Percentiles rank a stretch among this genome's conserved stretches.
These are phyloP conservation scores for Propithecus deckenii DNA, from an alignment of 2,797 vertebrate species.

Conservation along the genomic window DNA sequence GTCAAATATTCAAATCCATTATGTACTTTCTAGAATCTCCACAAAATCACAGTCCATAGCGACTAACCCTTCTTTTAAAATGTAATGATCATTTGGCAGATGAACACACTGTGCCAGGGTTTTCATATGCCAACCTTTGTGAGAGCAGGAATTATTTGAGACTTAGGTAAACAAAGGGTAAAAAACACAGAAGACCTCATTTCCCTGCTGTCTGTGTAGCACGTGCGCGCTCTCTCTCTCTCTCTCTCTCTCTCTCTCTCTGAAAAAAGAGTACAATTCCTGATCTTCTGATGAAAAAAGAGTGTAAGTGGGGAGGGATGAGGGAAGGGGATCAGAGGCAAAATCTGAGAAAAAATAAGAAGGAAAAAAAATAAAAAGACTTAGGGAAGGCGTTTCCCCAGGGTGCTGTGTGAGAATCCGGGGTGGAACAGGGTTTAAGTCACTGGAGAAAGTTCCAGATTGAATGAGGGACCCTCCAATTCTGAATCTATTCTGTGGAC, in stretches of 20 bases:
- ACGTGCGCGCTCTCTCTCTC: too few relatives aligned
- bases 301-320: neutral
- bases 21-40: neutral
- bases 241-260: neutral
- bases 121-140: neutral
- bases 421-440: neutral
- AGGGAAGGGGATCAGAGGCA: neutral
- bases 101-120: neutral
- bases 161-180: neutral
- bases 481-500: neutral
- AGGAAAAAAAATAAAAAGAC: neutral
- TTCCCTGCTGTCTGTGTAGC: neutral
- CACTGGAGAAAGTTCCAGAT: neutral
- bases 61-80: neutral
- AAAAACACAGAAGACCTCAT: neutral
- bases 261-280: neutral
- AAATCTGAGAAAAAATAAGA: neutral
- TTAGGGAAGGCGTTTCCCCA: neutral
- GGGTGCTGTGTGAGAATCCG: neutral
- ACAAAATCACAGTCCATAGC: neutral
- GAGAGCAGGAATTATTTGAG: neutral
- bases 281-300: neutral
- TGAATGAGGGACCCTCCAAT: neutral
- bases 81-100: neutral
- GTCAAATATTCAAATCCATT: neutral